Conservation (phyloP, 2,113 vertebrate genomes). For the Willisornis vidua region DNA sequence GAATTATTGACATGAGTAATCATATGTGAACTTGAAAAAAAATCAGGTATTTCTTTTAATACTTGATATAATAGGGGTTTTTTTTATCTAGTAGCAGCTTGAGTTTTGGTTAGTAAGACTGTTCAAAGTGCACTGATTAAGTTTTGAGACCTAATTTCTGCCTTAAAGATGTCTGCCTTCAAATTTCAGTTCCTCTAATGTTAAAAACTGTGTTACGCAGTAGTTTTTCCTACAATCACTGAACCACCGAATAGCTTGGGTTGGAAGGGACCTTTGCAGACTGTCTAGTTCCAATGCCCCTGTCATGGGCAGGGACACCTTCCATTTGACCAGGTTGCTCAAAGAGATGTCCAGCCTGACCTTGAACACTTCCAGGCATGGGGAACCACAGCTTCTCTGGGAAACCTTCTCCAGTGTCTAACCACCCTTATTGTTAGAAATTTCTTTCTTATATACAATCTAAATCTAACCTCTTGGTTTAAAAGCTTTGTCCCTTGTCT, state of each 20-base stretch:
- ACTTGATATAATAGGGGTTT: not conserved
- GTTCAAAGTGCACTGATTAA: constrained; percentile 47
- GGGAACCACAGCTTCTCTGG: not conserved
- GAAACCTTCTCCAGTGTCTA: not conserved
- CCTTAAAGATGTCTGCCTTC: constrained; percentile 15
- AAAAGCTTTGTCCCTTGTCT: not conserved
- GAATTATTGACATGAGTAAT: not conserved
- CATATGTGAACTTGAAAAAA: not conserved
- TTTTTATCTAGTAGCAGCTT: not conserved
- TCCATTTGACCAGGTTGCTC: not conserved
- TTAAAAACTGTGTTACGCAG: not conserved
- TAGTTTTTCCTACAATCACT: not conserved
- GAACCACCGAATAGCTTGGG: not conserved
- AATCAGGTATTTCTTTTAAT: constrained; percentile 28
- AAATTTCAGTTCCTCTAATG: not conserved
- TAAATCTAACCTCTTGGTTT: not conserved
- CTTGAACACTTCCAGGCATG: not conserved
- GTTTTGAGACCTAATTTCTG: constrained; percentile 28
- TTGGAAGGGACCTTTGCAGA: not conserved
- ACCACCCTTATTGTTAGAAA: not conserved
- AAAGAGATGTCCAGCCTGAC: fast-evolving
- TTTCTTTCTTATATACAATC: not conserved
- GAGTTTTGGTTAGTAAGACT: constrained; percentile 39
- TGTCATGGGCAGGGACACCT: not conserved
- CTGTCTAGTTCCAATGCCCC: fast-evolving